A percentile compares a stretch with the other conserved stretches of the same genome.
phyloP scores from a whole-genome alignment of 2,888 invertebrate genomes.

The Ernsta delagoae region DNA sequence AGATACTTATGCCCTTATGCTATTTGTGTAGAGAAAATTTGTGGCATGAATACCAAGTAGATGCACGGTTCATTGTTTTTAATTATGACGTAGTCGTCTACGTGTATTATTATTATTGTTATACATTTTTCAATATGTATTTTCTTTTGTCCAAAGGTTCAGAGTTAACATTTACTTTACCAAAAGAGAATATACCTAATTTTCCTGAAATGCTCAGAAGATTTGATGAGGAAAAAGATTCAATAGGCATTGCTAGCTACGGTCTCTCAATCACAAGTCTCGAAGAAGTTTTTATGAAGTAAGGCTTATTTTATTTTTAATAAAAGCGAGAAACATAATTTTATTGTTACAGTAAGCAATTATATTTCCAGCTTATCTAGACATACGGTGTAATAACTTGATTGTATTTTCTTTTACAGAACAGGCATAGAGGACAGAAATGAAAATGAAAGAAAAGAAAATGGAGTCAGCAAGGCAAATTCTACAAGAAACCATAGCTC shows the following conservation, averaged over 20 bases:
- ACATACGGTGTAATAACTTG: too few relatives aligned
- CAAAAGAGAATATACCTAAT: constrained; percentile 85
- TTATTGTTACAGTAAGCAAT: too few relatives aligned
- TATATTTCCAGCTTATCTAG: too few relatives aligned
- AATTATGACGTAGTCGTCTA: too few relatives aligned
- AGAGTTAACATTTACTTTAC: constrained; percentile 90
- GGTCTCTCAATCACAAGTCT: constrained; percentile 95
- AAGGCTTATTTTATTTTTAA: constrained; percentile 47
- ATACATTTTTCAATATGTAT: too few relatives aligned
- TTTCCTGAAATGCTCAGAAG: constrained; percentile 89
- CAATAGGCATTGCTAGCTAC: constrained; percentile 89
- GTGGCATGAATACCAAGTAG: too few relatives aligned
- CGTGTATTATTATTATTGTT: too few relatives aligned
- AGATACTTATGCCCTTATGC: too few relatives aligned
- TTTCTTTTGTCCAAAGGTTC: constrained; percentile 73
- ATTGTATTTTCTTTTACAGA: constrained; percentile 52
- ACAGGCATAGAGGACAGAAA: constrained; percentile 67
- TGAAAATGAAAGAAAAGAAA: constrained; percentile 51
- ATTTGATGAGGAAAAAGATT: constrained; percentile 85
- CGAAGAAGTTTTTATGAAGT: constrained; percentile 96
- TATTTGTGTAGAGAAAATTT: too few relatives aligned
- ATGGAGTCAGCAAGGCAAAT: constrained; percentile 48
- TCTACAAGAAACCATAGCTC: constrained; percentile 40
- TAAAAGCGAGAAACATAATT: too few relatives aligned
- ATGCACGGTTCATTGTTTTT: too few relatives aligned